A percentile compares a stretch with the other conserved stretches of the same genome.
Evolutionary conservation across 37 sponge, comb jelly and placozoan genomes (phyloP).

Genomic region (Mnemiopsis leidyi): DNA sequence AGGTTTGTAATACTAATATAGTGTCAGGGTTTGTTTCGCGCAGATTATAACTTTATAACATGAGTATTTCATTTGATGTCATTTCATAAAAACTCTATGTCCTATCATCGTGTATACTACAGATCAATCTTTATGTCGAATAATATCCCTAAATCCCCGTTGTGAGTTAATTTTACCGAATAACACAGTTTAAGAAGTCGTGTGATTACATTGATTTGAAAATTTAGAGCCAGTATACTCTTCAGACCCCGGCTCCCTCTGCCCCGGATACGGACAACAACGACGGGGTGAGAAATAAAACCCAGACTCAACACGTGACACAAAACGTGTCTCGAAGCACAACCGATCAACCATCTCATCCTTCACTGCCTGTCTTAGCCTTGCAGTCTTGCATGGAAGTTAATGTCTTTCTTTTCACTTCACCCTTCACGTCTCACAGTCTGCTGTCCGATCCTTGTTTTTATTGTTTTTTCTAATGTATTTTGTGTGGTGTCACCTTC

Average conservation of each 20-base stretch:
- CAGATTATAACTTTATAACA: not conserved
- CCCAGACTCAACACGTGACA: too few species aligned
- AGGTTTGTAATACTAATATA: too few species aligned
- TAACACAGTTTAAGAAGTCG: too few species aligned
- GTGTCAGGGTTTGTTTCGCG: too few species aligned
- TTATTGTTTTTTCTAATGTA: too few species aligned
- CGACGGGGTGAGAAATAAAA: not conserved
- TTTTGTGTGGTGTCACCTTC: too few species aligned
- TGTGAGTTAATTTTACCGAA: too few species aligned
- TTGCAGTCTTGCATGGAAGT: not conserved
- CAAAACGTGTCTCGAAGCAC: not conserved
- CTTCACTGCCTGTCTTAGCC: not conserved
- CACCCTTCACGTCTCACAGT: too few species aligned
- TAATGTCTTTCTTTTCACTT: not conserved
- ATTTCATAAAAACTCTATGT: not conserved
- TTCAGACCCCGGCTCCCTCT: conserved; percentile 39
- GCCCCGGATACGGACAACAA: conserved; percentile 2
- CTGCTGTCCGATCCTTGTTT: too few species aligned
- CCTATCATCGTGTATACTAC: not conserved
- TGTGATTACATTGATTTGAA: not conserved
- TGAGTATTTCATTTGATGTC: not conserved
- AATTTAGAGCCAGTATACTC: not conserved
- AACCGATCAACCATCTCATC: not conserved
- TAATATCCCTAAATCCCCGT: too few species aligned
- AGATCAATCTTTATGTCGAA: not conserved